Base-by-base conservation (phyloP, 2,888 invertebrate genomes). In the Peribatodes rhomboidaria region DNA sequence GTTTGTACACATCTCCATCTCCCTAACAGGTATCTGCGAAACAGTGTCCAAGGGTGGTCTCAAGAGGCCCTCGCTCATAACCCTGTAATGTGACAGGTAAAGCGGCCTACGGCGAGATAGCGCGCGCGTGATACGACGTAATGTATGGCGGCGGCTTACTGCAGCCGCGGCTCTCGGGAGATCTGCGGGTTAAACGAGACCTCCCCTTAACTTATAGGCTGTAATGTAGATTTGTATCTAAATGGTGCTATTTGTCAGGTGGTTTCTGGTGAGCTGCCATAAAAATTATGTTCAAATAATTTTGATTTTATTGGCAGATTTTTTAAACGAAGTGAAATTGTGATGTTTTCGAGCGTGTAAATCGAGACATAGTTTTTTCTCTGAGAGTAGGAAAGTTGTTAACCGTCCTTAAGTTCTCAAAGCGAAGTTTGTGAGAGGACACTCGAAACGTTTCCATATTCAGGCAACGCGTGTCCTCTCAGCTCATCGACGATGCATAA, bases 11-110 rank as follows among this genome's bases (percentile, higher is more conserved):
- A 33, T 4, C 42, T 18, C 22, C 35, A 20, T 4, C 42, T 18
- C 33, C 18, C n/a, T 35, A 13, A n/a, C 33, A 1, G 20, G 27
- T 59, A 49, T 42, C 47, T 22, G 16, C 22, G 11, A 44, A 37
- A 35, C 46, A 33, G 65, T 22, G 61, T 63, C 69, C 61, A 14
- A 59, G 49, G 37, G 13, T 37, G 31, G 61, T 61, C 74, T 62
- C 73, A 57, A n/a, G 70, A 59, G 74, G 46, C 55, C 60, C 65
- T 64, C 64, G 60, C 68, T 70, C 72, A 68, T 71, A 69, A 66
- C 67, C 67, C 62, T 44, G 69, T 72, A 68, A 72, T 71, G 70
- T 66, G 76, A 69, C 76, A 73, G 69, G 70, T 72, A 67, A 69
- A 67, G 65, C 52, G 67, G 52, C 54, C 50, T 56, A 58, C 65